phyloP scores from a whole-genome alignment of 2,113 vertebrate genomes.

The Lasiurus borealis region DNA sequence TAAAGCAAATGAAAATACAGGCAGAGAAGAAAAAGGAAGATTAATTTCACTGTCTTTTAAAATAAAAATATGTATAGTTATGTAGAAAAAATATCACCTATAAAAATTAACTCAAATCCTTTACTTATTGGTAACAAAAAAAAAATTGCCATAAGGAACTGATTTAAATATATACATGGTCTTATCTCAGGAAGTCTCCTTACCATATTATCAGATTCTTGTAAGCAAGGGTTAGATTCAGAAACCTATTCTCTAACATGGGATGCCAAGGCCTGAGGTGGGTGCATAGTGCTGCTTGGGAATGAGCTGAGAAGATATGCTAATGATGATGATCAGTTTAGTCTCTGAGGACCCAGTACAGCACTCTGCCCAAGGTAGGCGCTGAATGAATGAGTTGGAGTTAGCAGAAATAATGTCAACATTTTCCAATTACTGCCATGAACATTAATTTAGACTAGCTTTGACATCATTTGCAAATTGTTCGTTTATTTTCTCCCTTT shows the following conservation, averaged over 20 bases:
- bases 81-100: not conserved
- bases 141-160: not conserved
- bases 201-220: not conserved
- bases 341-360: not conserved
- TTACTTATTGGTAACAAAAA: not conserved
- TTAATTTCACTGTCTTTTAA: slow-evolving; percentile 31
- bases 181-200: not conserved
- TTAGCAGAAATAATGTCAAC: not conserved
- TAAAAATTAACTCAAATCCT: slow-evolving; percentile 2
- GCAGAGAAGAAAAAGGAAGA: slow-evolving; percentile 21
- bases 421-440: not conserved
- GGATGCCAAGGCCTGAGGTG: not conserved
- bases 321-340: not conserved
- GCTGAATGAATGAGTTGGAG: not conserved
- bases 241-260: not conserved
- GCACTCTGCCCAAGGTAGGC: not conserved
- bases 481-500: slow-evolving; percentile 34
- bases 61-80: slow-evolving; percentile 51
- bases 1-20: slow-evolving; percentile 17
- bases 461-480: not conserved
- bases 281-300: no score
- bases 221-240: not conserved
- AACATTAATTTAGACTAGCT: not conserved
- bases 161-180: not conserved
- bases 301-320: not conserved